phyloP scores from a whole-genome alignment of 2,113 vertebrate genomes.

The Pelecanus crispus region DNA sequence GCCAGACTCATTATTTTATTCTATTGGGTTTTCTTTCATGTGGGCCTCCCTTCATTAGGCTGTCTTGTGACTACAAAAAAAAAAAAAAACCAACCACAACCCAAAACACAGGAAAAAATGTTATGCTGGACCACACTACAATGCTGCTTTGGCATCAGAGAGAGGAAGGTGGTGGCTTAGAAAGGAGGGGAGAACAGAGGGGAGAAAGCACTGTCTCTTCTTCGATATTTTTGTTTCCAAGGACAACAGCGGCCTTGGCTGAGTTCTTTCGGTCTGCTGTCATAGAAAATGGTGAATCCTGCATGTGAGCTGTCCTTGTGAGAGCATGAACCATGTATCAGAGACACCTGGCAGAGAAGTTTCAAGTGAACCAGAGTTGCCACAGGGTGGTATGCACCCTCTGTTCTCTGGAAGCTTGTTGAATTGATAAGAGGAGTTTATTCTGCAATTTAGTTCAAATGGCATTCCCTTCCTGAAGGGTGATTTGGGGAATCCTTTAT shows the following conservation, averaged over 20 bases:
- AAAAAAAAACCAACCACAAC: not conserved
- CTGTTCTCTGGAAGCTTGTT: not conserved
- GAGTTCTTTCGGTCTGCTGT: not conserved
- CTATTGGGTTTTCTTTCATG: slow-evolving; percentile 49
- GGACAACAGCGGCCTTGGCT: not conserved
- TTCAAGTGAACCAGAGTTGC: not conserved
- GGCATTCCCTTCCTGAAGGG: not conserved
- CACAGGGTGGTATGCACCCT: not conserved
- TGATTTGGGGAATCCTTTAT: not conserved
- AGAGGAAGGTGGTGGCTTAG: not conserved
- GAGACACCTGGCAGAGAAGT: not conserved
- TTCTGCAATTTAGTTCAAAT: not conserved
- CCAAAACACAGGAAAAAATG: slow-evolving; percentile 4
- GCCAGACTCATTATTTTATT: slow-evolving; percentile 35
- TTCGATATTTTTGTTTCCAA: not conserved
- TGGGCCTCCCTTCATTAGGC: slow-evolving; percentile 32
- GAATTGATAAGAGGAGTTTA: not conserved
- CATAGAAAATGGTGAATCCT: not conserved
- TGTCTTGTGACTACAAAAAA: slow-evolving; percentile 6
- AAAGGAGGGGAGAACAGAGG: not conserved
- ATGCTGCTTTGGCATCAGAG: not conserved
- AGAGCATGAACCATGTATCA: not conserved
- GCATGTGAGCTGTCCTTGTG: rapidly evolving
- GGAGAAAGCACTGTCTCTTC: not conserved
- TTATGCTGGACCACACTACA: not conserved